Evolutionary conservation across 2,888 invertebrate species (phyloP).

Genomic region (Heliconius aoede): DNA sequence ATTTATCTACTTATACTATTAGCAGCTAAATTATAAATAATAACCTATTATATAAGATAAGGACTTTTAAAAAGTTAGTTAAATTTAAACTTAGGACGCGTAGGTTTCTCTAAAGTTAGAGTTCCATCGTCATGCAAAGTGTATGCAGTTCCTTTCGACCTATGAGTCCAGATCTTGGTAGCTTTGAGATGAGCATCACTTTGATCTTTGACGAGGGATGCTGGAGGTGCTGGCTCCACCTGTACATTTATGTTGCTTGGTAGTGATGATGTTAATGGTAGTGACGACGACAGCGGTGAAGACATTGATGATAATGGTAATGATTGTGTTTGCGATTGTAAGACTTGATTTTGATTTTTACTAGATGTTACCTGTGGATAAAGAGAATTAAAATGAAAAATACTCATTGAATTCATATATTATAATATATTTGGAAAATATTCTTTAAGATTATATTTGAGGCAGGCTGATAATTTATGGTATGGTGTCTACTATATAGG

Average conservation of each 20-base stretch:
- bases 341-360: constrained; percentile 27
- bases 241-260: constrained; percentile 50
- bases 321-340: constrained; percentile 42
- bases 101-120: constrained; percentile 65
- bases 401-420: too few relatives aligned
- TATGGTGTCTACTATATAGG: too few relatives aligned
- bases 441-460: not conserved
- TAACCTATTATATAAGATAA: constrained; percentile 33
- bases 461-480: not conserved
- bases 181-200: constrained; percentile 78
- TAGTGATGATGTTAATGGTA: constrained; percentile 44
- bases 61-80: constrained; percentile 22
- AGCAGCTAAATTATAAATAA: not conserved
- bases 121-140: constrained; percentile 74
- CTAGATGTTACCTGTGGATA: constrained; percentile 60
- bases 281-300: constrained; percentile 37
- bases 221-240: constrained; percentile 66
- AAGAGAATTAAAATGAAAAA: constrained; percentile 42
- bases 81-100: constrained; percentile 45
- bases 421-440: not conserved
- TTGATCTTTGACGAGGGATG: constrained; percentile 62
- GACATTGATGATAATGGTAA: constrained; percentile 43
- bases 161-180: constrained; percentile 74
- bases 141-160: constrained; percentile 73
- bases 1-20: not conserved